phyloP scores from a whole-genome alignment of 2,888 invertebrate species.

The Cataglyphis livida region DNA sequence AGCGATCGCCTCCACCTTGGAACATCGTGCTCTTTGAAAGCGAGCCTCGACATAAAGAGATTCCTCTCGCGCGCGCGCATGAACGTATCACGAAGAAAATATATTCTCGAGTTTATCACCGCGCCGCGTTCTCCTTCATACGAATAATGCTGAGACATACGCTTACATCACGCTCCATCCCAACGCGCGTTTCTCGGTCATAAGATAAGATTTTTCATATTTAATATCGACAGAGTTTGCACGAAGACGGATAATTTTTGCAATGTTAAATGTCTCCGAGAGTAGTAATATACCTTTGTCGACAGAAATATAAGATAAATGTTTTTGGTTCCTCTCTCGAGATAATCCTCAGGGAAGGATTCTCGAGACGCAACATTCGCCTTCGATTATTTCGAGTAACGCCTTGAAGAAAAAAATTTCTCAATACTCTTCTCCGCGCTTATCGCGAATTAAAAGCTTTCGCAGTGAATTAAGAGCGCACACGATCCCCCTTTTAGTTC shows the following conservation, averaged over 20 bases:
- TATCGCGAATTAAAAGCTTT: conserved; percentile 12
- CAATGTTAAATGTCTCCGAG: conserved; percentile 6
- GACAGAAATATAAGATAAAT: neutral
- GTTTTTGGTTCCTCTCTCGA: neutral
- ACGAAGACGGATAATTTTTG: neutral
- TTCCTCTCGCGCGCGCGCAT: conserved; percentile 33
- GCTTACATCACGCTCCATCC: conserved; percentile 41
- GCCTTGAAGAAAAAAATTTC: conserved; percentile 14
- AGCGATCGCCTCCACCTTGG: conserved; percentile 56
- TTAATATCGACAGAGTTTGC: neutral
- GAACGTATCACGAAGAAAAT: conserved; percentile 26
- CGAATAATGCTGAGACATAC: conserved; percentile 33
- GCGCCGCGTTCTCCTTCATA: conserved; percentile 26
- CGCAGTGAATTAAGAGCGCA: conserved; percentile 51
- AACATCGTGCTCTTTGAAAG: conserved; percentile 55
- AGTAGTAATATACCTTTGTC: conserved; percentile 3
- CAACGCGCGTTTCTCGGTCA: neutral
- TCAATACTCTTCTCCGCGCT: neutral
- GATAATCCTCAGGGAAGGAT: neutral
- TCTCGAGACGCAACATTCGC: neutral
- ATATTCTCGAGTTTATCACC: conserved; percentile 49
- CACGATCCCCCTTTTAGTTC: conserved; percentile 59
- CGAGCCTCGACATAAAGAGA: conserved; percentile 53
- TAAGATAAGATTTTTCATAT: neutral
- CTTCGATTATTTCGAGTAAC: conserved; percentile 19